Evolutionary conservation across 2,888 invertebrate species (phyloP).

Genomic region (Tyria jacobaeae): DNA sequence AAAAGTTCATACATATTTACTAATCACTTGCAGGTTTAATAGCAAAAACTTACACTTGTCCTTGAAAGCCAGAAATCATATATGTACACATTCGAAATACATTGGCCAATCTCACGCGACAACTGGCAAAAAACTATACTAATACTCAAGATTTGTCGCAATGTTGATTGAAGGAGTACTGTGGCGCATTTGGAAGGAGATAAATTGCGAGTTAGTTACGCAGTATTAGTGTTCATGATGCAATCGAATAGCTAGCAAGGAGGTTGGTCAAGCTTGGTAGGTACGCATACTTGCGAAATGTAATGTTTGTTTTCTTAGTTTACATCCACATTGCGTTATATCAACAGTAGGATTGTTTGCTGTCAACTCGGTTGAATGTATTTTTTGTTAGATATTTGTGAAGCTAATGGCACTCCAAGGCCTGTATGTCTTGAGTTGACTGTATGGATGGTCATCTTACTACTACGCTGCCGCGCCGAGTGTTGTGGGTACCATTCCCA

Average conservation of each 20-base stretch:
- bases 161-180: constrained; percentile 20
- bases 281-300: constrained; percentile 37
- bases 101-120: neutral
- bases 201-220: constrained; percentile 30
- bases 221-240: constrained; percentile 36
- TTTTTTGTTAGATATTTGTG: neutral
- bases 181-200: constrained; percentile 27
- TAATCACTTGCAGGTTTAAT: neutral
- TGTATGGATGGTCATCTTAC: too few relatives aligned
- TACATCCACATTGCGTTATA: constrained; percentile 27
- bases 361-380: constrained; percentile 2
- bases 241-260: constrained; percentile 41
- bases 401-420: neutral
- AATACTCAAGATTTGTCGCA: constrained; percentile 11
- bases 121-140: neutral
- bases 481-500: too few relatives aligned
- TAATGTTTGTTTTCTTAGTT: constrained; percentile 41
- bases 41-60: neutral
- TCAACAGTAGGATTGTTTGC: constrained; percentile 34
- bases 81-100: neutral
- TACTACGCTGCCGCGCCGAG: too few relatives aligned
- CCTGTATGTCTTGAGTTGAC: too few relatives aligned
- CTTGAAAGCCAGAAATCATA: neutral
- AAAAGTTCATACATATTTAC: neutral
- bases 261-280: constrained; percentile 38